A percentile compares a stretch with the other conserved stretches of the same genome.
phyloP scores from a whole-genome alignment of 92 coral and sea anemone species.

The Epizoanthus ramosus region DNA sequence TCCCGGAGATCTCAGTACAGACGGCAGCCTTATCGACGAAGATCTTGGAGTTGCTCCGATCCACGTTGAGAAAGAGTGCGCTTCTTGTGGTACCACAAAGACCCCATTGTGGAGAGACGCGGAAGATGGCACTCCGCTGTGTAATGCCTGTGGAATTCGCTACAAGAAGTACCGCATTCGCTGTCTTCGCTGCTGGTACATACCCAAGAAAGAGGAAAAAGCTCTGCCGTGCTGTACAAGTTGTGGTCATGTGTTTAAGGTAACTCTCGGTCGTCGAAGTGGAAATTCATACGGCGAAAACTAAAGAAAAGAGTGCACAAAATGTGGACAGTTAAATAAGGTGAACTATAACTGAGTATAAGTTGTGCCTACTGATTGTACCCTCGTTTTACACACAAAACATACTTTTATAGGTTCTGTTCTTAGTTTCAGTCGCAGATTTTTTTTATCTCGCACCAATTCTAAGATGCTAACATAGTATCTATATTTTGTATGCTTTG shows the following conservation, averaged over 20 bases:
- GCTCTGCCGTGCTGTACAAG: conserved; percentile 85
- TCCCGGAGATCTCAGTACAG: conserved; percentile 57
- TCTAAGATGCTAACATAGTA: neutral
- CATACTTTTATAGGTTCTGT: conserved; percentile 16
- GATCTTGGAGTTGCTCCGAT: conserved; percentile 88
- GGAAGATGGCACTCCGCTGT: conserved; percentile 98
- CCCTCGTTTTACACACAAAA: conserved; percentile 14
- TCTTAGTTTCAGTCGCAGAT: conserved; percentile 34
- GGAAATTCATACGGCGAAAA: conserved; percentile 60
- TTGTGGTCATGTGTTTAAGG: conserved; percentile 87
- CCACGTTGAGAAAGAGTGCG: conserved; percentile 93
- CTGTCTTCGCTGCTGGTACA: conserved; percentile 95
- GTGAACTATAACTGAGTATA: no score
- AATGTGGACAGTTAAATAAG: no score
- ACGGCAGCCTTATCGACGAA: conserved; percentile 59
- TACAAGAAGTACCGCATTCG: conserved; percentile 97
- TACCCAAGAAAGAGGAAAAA: conserved; percentile 97
- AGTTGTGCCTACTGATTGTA: neutral
- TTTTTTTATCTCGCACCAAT: conserved; percentile 2
- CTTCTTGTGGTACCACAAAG: conserved; percentile 92
- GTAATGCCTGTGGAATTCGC: conserved; percentile 99
- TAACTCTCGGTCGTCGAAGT: conserved; percentile 70
- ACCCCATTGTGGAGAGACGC: conserved; percentile 99
- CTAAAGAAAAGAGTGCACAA: neutral
- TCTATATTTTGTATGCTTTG: conserved; percentile 3